Conservation (phyloP, 2,888 invertebrate genomes). For the Chloroclysta siterata region DNA sequence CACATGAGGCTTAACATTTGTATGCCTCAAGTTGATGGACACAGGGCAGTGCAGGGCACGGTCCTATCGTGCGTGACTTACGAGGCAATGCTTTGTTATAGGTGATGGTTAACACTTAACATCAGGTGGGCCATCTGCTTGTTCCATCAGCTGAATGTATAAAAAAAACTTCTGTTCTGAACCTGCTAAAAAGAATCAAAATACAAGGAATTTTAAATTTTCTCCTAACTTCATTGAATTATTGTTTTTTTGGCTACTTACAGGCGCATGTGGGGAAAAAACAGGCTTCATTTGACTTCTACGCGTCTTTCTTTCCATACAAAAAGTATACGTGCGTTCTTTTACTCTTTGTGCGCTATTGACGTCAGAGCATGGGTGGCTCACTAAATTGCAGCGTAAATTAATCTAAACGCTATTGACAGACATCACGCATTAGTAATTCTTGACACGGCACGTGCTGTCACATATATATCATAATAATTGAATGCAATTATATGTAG, state of each 20-base stretch:
- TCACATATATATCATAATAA: conserved; percentile 21
- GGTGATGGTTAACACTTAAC: too few species aligned
- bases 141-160: too few species aligned
- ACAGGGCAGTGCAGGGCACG: too few species aligned
- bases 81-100: too few species aligned
- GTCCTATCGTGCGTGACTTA: too few species aligned
- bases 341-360: not conserved
- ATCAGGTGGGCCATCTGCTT: too few species aligned
- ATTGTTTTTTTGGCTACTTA: too few species aligned
- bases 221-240: not conserved
- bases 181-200: too few species aligned
- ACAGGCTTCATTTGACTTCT: not conserved
- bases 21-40: too few species aligned
- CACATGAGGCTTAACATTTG: too few species aligned
- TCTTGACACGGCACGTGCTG: conserved; percentile 24
- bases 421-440: conserved; percentile 17
- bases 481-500: conserved; percentile 17
- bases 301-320: not conserved
- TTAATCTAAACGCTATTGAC: conserved; percentile 18
- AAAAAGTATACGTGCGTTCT: not conserved
- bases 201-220: too few species aligned
- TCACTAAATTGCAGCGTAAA: not conserved
- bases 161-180: too few species aligned
- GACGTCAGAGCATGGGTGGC: not conserved
- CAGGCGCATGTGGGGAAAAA: not conserved